Base-by-base conservation (phyloP, 2,888 invertebrate species). In the Drosophila paramelanica region DNA sequence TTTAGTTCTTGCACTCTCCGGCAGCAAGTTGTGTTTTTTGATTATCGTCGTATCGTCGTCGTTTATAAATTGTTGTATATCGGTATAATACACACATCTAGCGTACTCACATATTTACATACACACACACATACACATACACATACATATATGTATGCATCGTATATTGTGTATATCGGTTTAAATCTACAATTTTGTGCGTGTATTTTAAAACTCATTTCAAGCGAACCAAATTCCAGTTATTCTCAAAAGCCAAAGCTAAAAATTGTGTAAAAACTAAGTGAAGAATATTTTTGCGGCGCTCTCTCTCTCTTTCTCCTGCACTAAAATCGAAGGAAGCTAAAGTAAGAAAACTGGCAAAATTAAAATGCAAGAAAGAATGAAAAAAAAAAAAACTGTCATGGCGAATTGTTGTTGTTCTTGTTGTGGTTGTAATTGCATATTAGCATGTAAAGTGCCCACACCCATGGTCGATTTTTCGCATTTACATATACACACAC, bases 1-100 rank as follows among this genome's bases (percentile, higher is more conserved):
- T 92, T 92, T 93, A 92, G 92, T 92, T 93, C 92, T 92, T 92
- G 92, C 92, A 92, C 92, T 93, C 92, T 92, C 91, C 90, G 90
- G 91, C 92, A 91, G 92, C 92, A 91, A 92, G 92, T 93, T 92
- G 93, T 92, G 91, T 92, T 92, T 91, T 92, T 92, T 89, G 84
- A 85, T 89, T 85, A 85, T 88, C 80, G 85, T 83, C 88, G 86
- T 87, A 73, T 82, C 79, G 85, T 89, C 87, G 88, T 84, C 83
- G 83, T 89, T 89, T 87, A 79, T 77, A 84, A 90, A 76, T 85
- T 90, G 80, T 87, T 89, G 85, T 85, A 84, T 81, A 90, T 83
- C 76, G 86, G 83, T 89, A 89, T 70, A 89, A 88, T 73, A 79
- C 75, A 77, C 72, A 86, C 74, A 87, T 72, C 65, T 72, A 80